Percentiles rank a stretch among this genome's conserved stretches.
phyloP scores from a whole-genome alignment of 2,113 vertebrate species.

The Echinops telfairi region DNA sequence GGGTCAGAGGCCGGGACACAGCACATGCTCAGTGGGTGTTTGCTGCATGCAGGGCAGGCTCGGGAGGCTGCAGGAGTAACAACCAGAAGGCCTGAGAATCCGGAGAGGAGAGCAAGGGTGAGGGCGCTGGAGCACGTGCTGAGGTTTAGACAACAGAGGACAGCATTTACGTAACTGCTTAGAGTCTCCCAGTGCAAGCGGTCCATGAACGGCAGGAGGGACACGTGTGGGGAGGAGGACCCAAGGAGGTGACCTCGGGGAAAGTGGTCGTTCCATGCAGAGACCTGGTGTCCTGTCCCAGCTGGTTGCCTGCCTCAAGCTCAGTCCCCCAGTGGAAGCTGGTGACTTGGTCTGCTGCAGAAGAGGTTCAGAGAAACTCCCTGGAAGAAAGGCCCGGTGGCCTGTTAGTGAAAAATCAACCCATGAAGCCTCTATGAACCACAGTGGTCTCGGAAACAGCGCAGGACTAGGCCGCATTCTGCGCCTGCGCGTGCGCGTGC shows the following conservation, averaged over 20 bases:
- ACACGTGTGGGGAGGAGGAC: rapidly evolving
- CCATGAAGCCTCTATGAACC: not conserved
- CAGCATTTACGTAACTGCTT: not conserved
- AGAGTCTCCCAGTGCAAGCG: not conserved
- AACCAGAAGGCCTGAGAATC: not conserved
- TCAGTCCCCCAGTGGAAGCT: not conserved
- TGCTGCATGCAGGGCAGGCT: not conserved
- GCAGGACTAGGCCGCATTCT: not conserved
- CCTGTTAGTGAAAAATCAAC: not conserved
- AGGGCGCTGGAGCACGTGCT: not conserved
- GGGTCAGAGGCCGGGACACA: not conserved
- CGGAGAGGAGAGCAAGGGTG: not conserved
- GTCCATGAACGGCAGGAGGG: not conserved
- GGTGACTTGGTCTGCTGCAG: not conserved
- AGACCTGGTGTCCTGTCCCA: not conserved
- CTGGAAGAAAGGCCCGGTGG: not conserved
- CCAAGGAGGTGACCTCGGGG: not conserved
- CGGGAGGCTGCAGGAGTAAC: not conserved
- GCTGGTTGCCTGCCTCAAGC: not conserved
- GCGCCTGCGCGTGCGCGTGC: not conserved
- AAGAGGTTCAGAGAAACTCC: not conserved
- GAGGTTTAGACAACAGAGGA: not conserved
- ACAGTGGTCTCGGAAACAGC: not conserved
- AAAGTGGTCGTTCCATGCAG: not conserved
- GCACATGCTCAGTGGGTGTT: not conserved